phyloP scores from a whole-genome alignment of 2,797 vertebrate genomes.

The Rhynchonycteris naso region DNA sequence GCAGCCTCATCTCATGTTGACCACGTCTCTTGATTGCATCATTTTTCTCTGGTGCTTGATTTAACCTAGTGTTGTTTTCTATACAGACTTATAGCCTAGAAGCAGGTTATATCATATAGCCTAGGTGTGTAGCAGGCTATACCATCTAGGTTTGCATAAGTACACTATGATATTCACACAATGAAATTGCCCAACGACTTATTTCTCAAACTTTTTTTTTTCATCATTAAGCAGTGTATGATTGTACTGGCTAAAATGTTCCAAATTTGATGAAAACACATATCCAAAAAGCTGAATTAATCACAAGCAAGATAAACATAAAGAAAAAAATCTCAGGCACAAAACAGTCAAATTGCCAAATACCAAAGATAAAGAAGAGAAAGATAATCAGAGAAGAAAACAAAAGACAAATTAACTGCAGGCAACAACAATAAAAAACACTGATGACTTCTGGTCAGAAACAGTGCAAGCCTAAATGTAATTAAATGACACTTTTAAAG shows the following conservation, averaged over 20 bases:
- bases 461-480: neutral
- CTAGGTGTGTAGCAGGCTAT: neutral
- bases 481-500: neutral
- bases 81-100: neutral
- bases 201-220: neutral
- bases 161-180: neutral
- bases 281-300: neutral
- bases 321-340: neutral
- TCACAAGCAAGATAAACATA: neutral
- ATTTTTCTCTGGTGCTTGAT: neutral
- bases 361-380: constrained; percentile 7
- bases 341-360: neutral
- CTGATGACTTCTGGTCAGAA: neutral
- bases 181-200: neutral
- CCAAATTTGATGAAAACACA: neutral
- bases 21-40: neutral
- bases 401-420: neutral
- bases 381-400: neutral
- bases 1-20: neutral
- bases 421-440: neutral
- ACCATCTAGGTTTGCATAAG: neutral
- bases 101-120: neutral
- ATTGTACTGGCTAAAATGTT: neutral
- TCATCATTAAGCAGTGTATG: neutral
- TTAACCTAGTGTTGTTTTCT: neutral